phyloP scores from a whole-genome alignment of 2,888 invertebrate species.

The Metacarcinus magister region DNA sequence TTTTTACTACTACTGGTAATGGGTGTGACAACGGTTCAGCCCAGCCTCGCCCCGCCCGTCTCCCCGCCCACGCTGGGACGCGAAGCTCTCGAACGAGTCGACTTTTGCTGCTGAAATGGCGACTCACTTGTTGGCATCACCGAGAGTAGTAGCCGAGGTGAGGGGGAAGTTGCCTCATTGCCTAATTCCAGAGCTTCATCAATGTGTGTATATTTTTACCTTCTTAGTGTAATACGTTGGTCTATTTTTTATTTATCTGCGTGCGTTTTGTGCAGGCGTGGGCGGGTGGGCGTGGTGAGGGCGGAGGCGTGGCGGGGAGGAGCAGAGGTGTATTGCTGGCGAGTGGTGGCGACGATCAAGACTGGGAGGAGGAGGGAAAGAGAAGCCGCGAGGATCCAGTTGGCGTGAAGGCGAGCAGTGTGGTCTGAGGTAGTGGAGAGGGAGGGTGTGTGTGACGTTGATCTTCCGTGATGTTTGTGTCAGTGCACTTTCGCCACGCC shows the following conservation, averaged over 20 bases:
- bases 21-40: background rate
- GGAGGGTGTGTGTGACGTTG: constrained; percentile 57
- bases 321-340: background rate
- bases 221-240: background rate
- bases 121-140: constrained; percentile 75
- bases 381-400: background rate
- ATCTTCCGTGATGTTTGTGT: constrained; percentile 67
- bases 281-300: background rate
- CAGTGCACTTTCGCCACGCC: constrained; percentile 71
- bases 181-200: background rate
- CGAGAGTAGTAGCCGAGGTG: constrained; percentile 62
- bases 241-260: background rate
- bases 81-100: constrained; percentile 15
- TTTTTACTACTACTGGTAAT: background rate
- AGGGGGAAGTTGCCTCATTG: background rate
- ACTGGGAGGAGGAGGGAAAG: background rate
- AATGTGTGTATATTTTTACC: background rate
- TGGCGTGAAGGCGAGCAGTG: constrained; percentile 41
- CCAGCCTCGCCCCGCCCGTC: background rate
- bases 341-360: background rate
- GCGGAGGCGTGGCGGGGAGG: background rate
- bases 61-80: constrained; percentile 30
- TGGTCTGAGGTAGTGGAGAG: constrained; percentile 65
- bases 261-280: background rate
- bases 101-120: constrained; percentile 55